Evolutionary conservation across 2,888 invertebrate species (phyloP), one percentile per base, ranked within the genome.

Genomic region (Mesorhabditis spiculigera): DNA sequence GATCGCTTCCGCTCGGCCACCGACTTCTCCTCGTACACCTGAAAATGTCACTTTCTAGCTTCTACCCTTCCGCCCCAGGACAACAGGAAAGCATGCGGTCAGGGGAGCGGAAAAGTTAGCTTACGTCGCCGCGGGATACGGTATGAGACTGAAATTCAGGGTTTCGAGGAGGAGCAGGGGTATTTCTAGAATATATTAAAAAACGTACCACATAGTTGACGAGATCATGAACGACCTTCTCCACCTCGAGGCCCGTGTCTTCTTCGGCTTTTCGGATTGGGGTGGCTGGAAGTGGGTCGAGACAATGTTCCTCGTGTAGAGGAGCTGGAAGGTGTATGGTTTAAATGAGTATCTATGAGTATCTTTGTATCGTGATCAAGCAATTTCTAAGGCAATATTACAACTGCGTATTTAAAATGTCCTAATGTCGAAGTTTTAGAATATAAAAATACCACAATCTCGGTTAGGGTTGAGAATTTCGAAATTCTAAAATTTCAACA

Each of bases 1-100:
- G 78, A 78, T n/a, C 71, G 72, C 71, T 80, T 80, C 43, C 80
- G 50, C 64, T 80, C 80, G n/a, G 73, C 75, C 43, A 68, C 69
- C 1, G 77, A 75, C 66, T 70, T 73, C 63, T 80, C 78, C 62
- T 80, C 80, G 66, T 79, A 79, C 44, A 75, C 75, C 75, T 75
- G 43, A 28, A 63, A 50, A n/a, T 50, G 8, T 50, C n/a, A 50
- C n/a, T 50, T 10, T 50, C n/a, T 50, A 50, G 8, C n/a, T 10
- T 10, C n/a, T 10, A 50, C 10, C 8, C 8, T n/a, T 50, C n/a
- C 28, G 61, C 13, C 6, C 66, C 6, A 66, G 16, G n/a, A n/a
- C 58, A 13, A 50, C 10, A n/a, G 58, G 58, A 10, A 13, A 2
- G 10, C 58, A 50, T 50, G 58, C 58, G 58, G n/a, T 13, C 58